phyloP scores from a whole-genome alignment of 2,797 vertebrate genomes.

The Myripristis murdjan region DNA sequence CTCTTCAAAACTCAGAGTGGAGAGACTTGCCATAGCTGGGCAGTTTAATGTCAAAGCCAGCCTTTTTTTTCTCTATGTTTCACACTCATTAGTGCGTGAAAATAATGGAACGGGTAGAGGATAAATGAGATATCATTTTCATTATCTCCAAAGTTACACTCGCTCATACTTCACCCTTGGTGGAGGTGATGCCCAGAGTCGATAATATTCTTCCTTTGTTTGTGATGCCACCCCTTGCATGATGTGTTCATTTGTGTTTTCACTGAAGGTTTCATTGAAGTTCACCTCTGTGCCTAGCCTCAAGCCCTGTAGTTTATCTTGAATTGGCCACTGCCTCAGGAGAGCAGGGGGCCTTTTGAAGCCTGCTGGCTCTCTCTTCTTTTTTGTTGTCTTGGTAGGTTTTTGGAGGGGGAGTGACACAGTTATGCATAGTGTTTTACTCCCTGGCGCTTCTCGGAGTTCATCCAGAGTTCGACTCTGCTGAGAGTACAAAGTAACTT shows the following conservation, averaged over 20 bases:
- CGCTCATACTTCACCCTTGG: constrained; percentile 68
- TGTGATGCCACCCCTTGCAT: constrained; percentile 70
- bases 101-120: constrained; percentile 62
- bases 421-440: constrained; percentile 82
- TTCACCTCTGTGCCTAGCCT: constrained; percentile 60
- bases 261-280: constrained; percentile 83
- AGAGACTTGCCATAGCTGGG: constrained; percentile 51
- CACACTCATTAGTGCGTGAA: constrained; percentile 79
- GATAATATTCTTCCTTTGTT: constrained; percentile 75
- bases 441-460: constrained; percentile 87
- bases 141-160: constrained; percentile 67
- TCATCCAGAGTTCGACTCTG: constrained; percentile 97
- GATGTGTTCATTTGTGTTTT: constrained; percentile 74
- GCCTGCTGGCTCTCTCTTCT: constrained; percentile 75
- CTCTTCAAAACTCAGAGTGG: constrained; percentile 38
- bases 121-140: constrained; percentile 64
- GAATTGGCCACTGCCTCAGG: constrained; percentile 83
- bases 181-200: constrained; percentile 67
- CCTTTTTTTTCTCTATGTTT: constrained; percentile 61
- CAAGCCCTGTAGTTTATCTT: constrained; percentile 76
- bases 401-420: constrained; percentile 70
- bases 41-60: constrained; percentile 29
- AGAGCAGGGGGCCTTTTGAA: constrained; percentile 81
- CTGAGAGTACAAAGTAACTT: constrained; percentile 90
- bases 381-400: constrained; percentile 75